phyloP scores from a whole-genome alignment of 2,113 vertebrate genomes.

The Coryphaenoides rupestris region DNA sequence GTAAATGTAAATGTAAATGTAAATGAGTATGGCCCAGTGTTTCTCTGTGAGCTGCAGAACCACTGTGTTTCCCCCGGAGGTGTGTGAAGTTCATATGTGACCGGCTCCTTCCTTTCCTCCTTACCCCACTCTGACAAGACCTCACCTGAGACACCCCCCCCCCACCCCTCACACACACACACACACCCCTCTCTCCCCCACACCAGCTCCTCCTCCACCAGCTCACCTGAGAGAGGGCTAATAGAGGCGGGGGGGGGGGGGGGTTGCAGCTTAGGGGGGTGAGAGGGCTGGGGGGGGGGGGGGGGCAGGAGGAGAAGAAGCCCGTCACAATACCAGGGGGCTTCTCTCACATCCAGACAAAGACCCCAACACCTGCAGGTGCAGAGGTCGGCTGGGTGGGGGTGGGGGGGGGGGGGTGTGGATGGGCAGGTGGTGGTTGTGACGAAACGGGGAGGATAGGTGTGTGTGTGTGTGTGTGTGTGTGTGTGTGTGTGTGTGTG shows the following conservation, averaged over 20 bases:
- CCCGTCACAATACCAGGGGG: constrained; percentile 67
- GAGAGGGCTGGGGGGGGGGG: constrained; percentile 58
- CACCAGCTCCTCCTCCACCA: constrained; percentile 1
- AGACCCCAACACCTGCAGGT: constrained; percentile 87
- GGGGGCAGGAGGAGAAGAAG: too few relatives aligned
- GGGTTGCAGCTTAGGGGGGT: constrained; percentile 56
- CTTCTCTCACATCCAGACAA: constrained; percentile 81
- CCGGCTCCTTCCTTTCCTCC: constrained; percentile 13
- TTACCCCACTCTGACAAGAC: constrained; percentile 1
- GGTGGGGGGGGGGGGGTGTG: neutral
- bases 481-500: constrained; percentile 40
- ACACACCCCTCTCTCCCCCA: neutral
- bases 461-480: constrained; percentile 32
- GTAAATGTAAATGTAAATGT: too few relatives aligned
- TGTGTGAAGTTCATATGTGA: constrained; percentile 42
- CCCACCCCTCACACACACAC: too few relatives aligned
- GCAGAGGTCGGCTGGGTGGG: constrained; percentile 69
- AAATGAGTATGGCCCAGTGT: too few relatives aligned
- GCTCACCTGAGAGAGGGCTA: constrained; percentile 47
- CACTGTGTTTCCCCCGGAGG: constrained; percentile 34
- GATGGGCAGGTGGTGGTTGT: constrained; percentile 23
- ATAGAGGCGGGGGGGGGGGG: constrained; percentile 15
- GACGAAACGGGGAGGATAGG: constrained; percentile 36
- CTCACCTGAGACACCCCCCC: constrained; percentile 49
- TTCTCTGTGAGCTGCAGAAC: neutral